Evolutionary conservation across 2,888 invertebrate genomes (phyloP).

Genomic region (Lithophane leautieri): DNA sequence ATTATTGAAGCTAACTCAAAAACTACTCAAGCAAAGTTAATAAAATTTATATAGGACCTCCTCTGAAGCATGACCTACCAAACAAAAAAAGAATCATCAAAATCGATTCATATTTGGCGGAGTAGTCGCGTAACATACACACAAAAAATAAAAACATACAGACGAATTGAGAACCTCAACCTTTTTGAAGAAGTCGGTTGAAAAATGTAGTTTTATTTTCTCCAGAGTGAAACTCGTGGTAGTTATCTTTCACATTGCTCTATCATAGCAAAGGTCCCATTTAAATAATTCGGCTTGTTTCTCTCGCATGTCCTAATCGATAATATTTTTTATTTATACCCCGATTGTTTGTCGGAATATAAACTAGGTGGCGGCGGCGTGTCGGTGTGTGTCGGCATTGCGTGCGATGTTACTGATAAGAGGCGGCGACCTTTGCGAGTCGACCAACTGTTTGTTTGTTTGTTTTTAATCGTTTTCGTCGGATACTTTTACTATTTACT

Average conservation of each 20-base stretch:
- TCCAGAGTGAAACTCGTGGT: not conserved
- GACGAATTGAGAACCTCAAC: too few species aligned
- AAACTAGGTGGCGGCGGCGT: slow-evolving; percentile 23
- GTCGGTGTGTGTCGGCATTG: slow-evolving; percentile 27
- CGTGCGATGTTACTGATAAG: slow-evolving; percentile 55
- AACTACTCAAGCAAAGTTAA: too few species aligned
- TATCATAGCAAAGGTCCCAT: not conserved
- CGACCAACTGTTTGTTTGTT: slow-evolving; percentile 25
- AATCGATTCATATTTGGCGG: too few species aligned
- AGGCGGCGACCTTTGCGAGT: slow-evolving; percentile 37
- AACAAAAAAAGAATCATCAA: too few species aligned
- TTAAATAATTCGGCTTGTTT: not conserved
- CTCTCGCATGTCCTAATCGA: slow-evolving; percentile 7
- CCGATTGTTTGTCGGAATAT: slow-evolving; percentile 43
- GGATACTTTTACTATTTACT: slow-evolving; percentile 32
- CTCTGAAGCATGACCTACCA: too few species aligned
- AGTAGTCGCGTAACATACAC: too few species aligned
- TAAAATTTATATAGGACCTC: too few species aligned
- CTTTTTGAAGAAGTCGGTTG: too few species aligned
- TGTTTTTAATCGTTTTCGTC: slow-evolving; percentile 43
- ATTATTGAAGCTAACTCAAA: too few species aligned
- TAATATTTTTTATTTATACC: slow-evolving; percentile 44
- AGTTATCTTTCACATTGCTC: not conserved
- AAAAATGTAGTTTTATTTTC: not conserved
- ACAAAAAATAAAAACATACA: too few species aligned